A percentile compares a stretch with the other conserved stretches of the same genome.
phyloP scores from a whole-genome alignment of 2,113 vertebrate species.

The Dipodomys ordii region DNA sequence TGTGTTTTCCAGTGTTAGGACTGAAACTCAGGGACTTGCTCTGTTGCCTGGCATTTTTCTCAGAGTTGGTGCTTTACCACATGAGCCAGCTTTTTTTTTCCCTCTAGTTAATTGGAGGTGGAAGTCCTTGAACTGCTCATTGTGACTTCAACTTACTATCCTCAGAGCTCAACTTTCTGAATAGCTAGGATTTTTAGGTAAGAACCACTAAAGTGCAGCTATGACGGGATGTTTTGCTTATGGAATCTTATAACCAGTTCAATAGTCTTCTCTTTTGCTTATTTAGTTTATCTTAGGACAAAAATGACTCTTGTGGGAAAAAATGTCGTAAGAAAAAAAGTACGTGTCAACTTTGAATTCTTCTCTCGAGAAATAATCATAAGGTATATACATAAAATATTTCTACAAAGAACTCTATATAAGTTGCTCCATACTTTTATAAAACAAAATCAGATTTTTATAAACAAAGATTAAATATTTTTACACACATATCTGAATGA shows the following conservation, averaged over 20 bases:
- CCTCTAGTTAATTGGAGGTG: too few species aligned
- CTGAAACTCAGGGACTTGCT: too few species aligned
- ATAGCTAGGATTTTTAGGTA: too few species aligned
- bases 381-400: background rate
- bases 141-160: too few species aligned
- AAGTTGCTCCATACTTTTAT: background rate
- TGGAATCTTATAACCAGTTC: background rate
- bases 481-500: background rate
- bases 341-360: background rate
- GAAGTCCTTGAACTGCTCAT: too few species aligned
- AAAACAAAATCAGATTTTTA: conserved; percentile 23
- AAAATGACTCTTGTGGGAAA: background rate
- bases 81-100: too few species aligned
- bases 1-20: too few species aligned
- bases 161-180: too few species aligned
- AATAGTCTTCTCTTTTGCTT: background rate
- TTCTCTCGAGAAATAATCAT: conserved; percentile 3
- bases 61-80: too few species aligned
- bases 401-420: background rate
- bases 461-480: background rate
- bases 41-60: too few species aligned
- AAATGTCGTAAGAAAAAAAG: background rate
- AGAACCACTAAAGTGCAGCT: too few species aligned
- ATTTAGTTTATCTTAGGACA: too few species aligned
- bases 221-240: background rate